Percentiles rank a stretch among this genome's conserved stretches.
phyloP scores from a whole-genome alignment of 2,113 vertebrate species.

The Melanostigma gelatinosum region DNA sequence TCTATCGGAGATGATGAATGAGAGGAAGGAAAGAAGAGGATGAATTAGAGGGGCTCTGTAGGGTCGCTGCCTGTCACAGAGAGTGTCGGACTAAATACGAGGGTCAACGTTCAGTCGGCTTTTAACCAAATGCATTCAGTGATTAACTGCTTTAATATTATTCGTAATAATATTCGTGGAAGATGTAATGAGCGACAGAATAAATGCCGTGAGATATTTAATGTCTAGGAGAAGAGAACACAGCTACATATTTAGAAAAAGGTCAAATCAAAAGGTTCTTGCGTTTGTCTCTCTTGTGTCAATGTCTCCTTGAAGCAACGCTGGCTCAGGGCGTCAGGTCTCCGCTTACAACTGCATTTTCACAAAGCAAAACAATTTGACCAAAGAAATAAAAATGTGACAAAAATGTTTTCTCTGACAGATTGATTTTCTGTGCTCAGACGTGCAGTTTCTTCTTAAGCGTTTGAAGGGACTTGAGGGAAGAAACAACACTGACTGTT shows the following conservation, averaged over 20 bases:
- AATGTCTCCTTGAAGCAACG: not conserved
- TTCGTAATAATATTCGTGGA: no score
- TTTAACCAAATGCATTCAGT: conserved; percentile 23
- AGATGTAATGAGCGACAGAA: conserved; percentile 6
- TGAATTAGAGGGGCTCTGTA: not conserved
- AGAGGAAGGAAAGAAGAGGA: conserved; percentile 6
- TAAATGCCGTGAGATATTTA: not conserved
- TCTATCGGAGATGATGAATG: conserved; percentile 39
- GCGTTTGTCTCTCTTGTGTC: not conserved
- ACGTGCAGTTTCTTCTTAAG: not conserved
- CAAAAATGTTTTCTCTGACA: conserved; percentile 8
- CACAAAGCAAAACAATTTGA: not conserved
- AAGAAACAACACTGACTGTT: not conserved
- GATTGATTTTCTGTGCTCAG: conserved; percentile 4
- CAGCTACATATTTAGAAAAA: not conserved
- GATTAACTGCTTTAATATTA: not conserved
- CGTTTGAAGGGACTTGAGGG: not conserved
- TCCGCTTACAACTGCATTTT: not conserved
- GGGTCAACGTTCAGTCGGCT: not conserved
- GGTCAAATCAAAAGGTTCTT: not conserved
- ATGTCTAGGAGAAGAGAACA: not conserved
- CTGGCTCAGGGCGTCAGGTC: not conserved
- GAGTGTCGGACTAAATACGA: not conserved
- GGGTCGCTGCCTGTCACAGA: not conserved
- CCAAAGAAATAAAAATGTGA: conserved; percentile 1